A percentile compares a stretch with the other conserved stretches of the same genome.
These are phyloP conservation scores for Molossus alvarezi DNA, from an alignment of 2,797 vertebrate genomes.

Conservation along the genomic window DNA sequence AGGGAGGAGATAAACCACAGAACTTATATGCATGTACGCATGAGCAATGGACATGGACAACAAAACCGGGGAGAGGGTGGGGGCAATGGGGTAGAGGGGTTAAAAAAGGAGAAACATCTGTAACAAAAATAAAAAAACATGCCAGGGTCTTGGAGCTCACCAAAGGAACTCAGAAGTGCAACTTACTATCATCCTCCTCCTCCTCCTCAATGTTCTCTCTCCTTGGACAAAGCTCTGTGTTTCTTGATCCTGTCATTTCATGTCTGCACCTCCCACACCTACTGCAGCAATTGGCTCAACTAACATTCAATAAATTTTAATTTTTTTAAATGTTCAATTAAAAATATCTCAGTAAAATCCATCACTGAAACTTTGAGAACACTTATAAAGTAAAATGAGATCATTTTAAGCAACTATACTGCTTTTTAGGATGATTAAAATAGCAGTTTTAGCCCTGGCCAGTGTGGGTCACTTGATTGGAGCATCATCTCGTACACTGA, in stretches of 20 bases:
- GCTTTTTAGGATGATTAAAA: slow-evolving; percentile 27
- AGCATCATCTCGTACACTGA: too few species aligned
- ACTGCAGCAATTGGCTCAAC: not conserved
- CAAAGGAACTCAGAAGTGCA: not conserved
- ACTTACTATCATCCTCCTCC: not conserved
- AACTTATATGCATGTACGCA: too few species aligned
- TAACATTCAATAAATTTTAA: not conserved
- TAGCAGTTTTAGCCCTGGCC: not conserved
- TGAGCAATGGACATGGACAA: too few species aligned
- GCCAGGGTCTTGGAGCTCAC: not conserved
- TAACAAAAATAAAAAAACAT: not conserved
- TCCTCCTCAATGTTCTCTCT: not conserved
- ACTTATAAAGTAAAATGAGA: slow-evolving; percentile 61
- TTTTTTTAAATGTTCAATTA: not conserved
- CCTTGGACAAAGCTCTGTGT: not conserved
- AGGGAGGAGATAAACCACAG: too few species aligned
- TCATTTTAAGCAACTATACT: not conserved
- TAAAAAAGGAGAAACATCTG: too few species aligned
- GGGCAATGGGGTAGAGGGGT: too few species aligned
- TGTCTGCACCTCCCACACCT: not conserved
- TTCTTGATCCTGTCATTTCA: not conserved
- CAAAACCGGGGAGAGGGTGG: too few species aligned
- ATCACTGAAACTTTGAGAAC: not conserved
- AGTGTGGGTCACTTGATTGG: too few species aligned
- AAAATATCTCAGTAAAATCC: slow-evolving; percentile 34